Percentiles rank a stretch among this genome's conserved stretches.
Evolutionary conservation across 1,140 invertebrate genomes (phyloP).

Genomic region (Tetragonula clypearis): DNA sequence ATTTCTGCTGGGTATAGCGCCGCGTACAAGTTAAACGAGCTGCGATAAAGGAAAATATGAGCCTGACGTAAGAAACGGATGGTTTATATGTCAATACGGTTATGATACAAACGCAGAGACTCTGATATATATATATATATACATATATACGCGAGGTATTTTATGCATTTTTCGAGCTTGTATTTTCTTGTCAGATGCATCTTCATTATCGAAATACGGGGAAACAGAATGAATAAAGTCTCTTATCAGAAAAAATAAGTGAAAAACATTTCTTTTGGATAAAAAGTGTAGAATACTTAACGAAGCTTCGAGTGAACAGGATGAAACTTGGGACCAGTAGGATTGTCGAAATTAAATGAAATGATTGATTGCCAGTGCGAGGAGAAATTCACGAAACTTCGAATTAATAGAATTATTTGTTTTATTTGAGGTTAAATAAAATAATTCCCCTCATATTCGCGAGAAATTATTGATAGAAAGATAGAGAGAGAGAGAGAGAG

Average conservation of each 20-base stretch:
- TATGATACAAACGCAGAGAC: not conserved
- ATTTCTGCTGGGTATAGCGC: not conserved
- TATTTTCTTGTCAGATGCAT: not conserved
- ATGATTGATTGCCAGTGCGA: no score
- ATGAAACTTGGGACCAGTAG: not conserved
- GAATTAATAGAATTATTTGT: no score
- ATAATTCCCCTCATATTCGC: no score
- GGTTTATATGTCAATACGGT: not conserved
- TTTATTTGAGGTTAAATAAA: no score
- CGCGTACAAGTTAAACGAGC: slow-evolving; percentile 23
- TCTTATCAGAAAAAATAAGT: not conserved
- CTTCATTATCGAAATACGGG: not conserved
- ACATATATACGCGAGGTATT: not conserved
- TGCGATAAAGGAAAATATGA: slow-evolving; percentile 2
- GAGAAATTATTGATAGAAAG: no score
- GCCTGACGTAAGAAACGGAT: not conserved
- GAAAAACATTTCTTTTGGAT: not conserved
- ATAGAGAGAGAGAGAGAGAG: no score
- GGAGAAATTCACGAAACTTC: no score
- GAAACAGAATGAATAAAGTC: not conserved
- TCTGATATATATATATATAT: not conserved
- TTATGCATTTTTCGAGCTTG: not conserved
- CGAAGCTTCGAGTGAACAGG: no score
- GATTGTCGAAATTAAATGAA: not conserved
- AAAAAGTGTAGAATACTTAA: not conserved